These are phyloP conservation scores for Peromyscus eremicus DNA, from an alignment of 2,797 vertebrate species.

Conservation along the genomic window DNA sequence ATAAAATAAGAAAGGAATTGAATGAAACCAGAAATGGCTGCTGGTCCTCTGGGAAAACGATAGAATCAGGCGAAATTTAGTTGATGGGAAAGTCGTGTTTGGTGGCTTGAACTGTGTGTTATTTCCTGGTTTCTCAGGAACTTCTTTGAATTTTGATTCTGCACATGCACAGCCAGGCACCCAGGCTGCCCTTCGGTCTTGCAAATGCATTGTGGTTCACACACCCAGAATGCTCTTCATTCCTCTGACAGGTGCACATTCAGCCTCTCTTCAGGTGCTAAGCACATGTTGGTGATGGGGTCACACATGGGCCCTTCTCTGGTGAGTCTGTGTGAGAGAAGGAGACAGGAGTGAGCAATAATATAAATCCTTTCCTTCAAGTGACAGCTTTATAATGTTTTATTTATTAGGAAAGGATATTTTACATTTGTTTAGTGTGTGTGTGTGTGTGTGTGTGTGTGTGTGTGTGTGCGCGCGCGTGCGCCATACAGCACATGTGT, in stretches of 20 bases:
- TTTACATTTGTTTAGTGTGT: neutral
- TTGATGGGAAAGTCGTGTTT: slow-evolving; percentile 8
- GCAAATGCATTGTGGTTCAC: rapidly evolving
- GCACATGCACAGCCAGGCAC: rapidly evolving
- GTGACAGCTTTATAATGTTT: neutral
- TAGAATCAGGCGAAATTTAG: slow-evolving; percentile 58
- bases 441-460: too few species aligned
- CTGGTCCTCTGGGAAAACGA: slow-evolving; percentile 61
- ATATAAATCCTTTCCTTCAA: rapidly evolving
- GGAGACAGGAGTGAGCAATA: rapidly evolving
- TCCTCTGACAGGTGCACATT: neutral
- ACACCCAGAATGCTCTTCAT: rapidly evolving
- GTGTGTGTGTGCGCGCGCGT: too few species aligned
- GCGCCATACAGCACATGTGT: too few species aligned
- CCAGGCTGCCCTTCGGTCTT: rapidly evolving
- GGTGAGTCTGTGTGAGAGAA: neutral
- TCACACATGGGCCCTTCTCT: rapidly evolving
- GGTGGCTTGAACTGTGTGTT: neutral
- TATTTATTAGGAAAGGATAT: neutral
- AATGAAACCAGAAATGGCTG: slow-evolving; percentile 67
- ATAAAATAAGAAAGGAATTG: neutral
- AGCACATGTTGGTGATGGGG: rapidly evolving
- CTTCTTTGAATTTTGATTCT: neutral
- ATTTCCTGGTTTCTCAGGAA: neutral
- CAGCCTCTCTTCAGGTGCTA: rapidly evolving